phyloP scores from a whole-genome alignment of 2,113 vertebrate species.

The Haemorhous mexicanus region DNA sequence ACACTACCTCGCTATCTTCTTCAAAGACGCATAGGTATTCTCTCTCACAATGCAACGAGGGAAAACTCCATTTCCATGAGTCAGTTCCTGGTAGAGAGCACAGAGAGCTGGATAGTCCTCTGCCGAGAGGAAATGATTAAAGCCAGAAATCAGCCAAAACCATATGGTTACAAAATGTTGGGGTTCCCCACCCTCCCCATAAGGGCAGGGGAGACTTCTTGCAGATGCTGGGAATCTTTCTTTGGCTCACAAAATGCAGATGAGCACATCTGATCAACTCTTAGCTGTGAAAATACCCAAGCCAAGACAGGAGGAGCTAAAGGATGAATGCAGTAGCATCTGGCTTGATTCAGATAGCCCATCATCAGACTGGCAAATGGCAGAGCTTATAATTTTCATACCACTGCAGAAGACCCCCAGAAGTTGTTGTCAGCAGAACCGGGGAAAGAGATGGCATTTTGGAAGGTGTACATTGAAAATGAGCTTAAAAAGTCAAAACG shows the following conservation, averaged over 20 bases:
- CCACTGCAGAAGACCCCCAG: background rate
- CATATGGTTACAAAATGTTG: background rate
- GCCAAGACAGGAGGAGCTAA: background rate
- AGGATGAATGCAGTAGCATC: background rate
- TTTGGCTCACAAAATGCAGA: background rate
- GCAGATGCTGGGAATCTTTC: background rate
- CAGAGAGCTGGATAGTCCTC: background rate
- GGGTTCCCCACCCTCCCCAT: background rate
- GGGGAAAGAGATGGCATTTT: background rate
- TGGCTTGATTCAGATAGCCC: background rate
- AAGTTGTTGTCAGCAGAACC: background rate
- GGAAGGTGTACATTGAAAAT: background rate
- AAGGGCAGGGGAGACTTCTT: background rate
- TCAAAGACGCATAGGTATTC: background rate
- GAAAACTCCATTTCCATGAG: slow-evolving; percentile 22
- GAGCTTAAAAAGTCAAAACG: background rate
- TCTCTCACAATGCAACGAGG: background rate
- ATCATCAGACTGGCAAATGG: background rate
- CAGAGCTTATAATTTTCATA: background rate
- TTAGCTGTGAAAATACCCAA: background rate
- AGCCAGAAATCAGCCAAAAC: background rate
- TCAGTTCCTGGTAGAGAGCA: background rate
- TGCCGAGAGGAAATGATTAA: background rate
- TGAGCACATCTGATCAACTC: background rate
- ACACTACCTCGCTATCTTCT: background rate